Percentiles rank a stretch among this genome's conserved stretches.
phyloP scores from a whole-genome alignment of 2,113 vertebrate genomes.

The Prionailurus bengalensis region DNA sequence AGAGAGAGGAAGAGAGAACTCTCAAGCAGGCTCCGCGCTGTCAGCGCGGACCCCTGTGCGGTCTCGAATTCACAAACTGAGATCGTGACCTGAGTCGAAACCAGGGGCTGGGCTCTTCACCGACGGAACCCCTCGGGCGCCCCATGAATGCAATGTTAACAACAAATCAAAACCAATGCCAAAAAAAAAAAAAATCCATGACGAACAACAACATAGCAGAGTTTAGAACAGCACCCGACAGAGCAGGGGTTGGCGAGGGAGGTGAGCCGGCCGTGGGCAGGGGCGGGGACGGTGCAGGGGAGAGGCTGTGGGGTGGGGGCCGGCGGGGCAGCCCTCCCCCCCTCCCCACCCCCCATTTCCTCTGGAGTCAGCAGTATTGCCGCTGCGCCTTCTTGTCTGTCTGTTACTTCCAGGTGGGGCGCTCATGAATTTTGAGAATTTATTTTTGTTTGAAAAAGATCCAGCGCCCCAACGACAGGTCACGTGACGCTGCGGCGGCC shows the following conservation, averaged over 20 bases:
- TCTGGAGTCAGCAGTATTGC: slow-evolving; percentile 71
- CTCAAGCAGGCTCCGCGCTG: too few species aligned
- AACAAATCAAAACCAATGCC: background rate
- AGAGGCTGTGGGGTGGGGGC: background rate
- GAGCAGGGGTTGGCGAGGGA: rapidly evolving
- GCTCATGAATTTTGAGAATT: slow-evolving; percentile 84
- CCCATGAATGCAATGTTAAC: background rate
- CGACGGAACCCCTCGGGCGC: too few species aligned
- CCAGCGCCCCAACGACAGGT: slow-evolving; percentile 59
- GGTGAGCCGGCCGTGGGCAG: rapidly evolving
- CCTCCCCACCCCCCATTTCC: slow-evolving; percentile 71
- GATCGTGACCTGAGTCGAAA: too few species aligned
- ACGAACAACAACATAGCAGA: background rate
- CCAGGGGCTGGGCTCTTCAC: too few species aligned
- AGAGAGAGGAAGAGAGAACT: too few species aligned
- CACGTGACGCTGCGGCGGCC: slow-evolving; percentile 73
- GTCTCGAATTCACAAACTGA: too few species aligned
- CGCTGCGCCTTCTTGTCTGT: slow-evolving; percentile 61
- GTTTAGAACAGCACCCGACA: background rate
- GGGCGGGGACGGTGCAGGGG: background rate
- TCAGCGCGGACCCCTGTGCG: too few species aligned
- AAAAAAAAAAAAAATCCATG: background rate
- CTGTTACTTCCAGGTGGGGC: slow-evolving; percentile 70
- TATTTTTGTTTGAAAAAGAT: slow-evolving; percentile 83
- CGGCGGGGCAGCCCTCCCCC: background rate